These are phyloP conservation scores for Drosophila meridiana DNA, from an alignment of 2,888 invertebrate species.

Conservation along the genomic window DNA sequence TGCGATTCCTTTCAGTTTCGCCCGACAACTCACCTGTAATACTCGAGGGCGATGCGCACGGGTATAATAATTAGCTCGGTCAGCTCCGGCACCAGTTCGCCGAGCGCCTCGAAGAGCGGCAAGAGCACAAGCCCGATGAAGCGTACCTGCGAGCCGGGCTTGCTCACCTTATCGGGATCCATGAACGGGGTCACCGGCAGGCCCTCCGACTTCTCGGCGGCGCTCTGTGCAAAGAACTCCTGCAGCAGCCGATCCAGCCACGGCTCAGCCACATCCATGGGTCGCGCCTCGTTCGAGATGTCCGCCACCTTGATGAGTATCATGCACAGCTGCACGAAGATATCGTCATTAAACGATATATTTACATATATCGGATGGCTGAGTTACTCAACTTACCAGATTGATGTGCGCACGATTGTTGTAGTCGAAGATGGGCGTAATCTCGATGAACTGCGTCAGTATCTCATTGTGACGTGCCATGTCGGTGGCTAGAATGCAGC, in stretches of 20 bases:
- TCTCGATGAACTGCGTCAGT: slow-evolving; percentile 89
- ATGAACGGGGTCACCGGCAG: slow-evolving; percentile 94
- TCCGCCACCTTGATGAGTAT: slow-evolving; percentile 93
- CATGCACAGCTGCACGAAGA: slow-evolving; percentile 88
- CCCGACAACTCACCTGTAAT: slow-evolving; percentile 82
- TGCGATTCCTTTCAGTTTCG: neutral
- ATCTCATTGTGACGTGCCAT: slow-evolving; percentile 93
- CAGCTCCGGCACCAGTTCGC: slow-evolving; percentile 90
- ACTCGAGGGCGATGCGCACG: slow-evolving; percentile 85
- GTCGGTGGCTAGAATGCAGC: slow-evolving; percentile 91
- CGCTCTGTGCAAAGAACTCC: slow-evolving; percentile 92
- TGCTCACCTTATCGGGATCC: slow-evolving; percentile 94
- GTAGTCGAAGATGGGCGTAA: slow-evolving; percentile 89
- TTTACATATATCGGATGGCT: too few relatives aligned
- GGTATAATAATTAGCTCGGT: slow-evolving; percentile 87
- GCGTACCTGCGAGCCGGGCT: slow-evolving; percentile 93
- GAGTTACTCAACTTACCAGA: slow-evolving; percentile 86
- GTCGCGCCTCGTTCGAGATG: slow-evolving; percentile 93
- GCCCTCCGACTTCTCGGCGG: slow-evolving; percentile 92
- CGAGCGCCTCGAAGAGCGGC: slow-evolving; percentile 92
- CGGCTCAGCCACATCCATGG: slow-evolving; percentile 93
- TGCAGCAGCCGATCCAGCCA: slow-evolving; percentile 90
- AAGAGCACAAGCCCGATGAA: slow-evolving; percentile 93
- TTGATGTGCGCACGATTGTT: slow-evolving; percentile 89
- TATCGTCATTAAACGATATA: neutral